phyloP scores from a whole-genome alignment of 2,113 vertebrate species.

The Fregetta grallaria region DNA sequence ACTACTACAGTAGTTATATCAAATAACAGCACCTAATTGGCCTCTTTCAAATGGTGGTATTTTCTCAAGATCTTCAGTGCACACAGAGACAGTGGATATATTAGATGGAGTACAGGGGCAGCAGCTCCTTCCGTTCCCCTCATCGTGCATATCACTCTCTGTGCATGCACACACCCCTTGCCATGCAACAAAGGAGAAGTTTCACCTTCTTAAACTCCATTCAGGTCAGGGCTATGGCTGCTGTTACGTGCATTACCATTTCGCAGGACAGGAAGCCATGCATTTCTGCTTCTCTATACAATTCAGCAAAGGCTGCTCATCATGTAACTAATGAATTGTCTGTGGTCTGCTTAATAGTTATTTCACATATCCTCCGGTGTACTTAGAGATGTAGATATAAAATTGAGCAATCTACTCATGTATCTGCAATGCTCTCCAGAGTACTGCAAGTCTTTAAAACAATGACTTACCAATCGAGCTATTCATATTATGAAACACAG shows the following conservation, averaged over 20 bases:
- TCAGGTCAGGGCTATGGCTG: not conserved
- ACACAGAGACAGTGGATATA: rapidly evolving
- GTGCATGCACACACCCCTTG: too few relatives aligned
- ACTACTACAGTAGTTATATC: not conserved
- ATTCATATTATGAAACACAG: not conserved
- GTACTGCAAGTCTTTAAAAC: not conserved
- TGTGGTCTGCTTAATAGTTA: not conserved
- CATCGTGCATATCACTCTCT: not conserved
- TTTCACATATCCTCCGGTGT: not conserved
- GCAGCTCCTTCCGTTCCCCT: not conserved
- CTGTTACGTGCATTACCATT: not conserved
- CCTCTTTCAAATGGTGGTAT: not conserved
- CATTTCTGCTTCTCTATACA: not conserved
- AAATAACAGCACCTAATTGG: not conserved
- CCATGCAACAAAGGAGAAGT: not conserved
- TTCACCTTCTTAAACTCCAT: not conserved
- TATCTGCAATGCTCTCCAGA: not conserved
- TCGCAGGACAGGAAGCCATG: not conserved
- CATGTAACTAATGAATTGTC: not conserved
- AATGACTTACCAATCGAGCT: not conserved
- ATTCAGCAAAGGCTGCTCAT: not conserved
- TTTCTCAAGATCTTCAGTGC: not conserved
- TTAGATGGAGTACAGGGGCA: not conserved
- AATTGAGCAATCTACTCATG: not conserved
- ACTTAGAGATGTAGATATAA: not conserved